These are phyloP conservation scores for Yponomeuta evonymella DNA, from an alignment of 2,888 invertebrate genomes.

Conservation along the genomic window DNA sequence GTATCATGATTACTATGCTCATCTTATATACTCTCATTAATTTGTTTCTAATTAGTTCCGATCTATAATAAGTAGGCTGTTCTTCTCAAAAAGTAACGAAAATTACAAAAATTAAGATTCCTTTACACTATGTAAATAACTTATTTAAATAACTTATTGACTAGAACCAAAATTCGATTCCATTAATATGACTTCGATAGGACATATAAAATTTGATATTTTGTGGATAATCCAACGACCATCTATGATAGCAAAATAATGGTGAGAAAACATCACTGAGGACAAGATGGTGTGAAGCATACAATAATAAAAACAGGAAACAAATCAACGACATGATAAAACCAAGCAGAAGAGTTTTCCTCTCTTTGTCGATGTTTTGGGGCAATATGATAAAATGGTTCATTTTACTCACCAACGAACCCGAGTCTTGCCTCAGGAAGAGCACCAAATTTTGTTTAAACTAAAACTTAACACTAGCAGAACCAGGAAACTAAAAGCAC, in stretches of 20 bases:
- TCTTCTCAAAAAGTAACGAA: too few relatives aligned
- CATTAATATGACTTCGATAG: neutral
- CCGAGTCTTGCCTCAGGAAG: neutral
- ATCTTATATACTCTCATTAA: too few relatives aligned
- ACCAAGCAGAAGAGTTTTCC: neutral
- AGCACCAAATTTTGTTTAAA: neutral
- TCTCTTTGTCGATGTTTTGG: neutral
- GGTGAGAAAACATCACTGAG: neutral
- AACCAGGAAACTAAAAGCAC: conserved; percentile 2
- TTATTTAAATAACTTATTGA: too few relatives aligned
- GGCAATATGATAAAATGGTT: neutral
- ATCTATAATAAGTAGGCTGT: too few relatives aligned
- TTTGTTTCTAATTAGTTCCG: too few relatives aligned
- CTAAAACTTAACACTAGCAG: neutral
- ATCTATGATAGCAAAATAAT: neutral
- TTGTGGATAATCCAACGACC: neutral
- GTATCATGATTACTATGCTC: too few relatives aligned
- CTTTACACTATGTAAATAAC: too few relatives aligned
- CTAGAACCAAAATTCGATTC: too few relatives aligned
- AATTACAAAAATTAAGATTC: too few relatives aligned
- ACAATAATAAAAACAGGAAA: neutral
- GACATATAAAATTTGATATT: neutral
- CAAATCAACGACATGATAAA: neutral
- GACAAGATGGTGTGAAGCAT: neutral
- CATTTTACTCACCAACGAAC: neutral